A percentile compares a stretch with the other conserved stretches of the same genome.
These are phyloP conservation scores for Neoitamus cyanurus DNA, from an alignment of 2,888 invertebrate species.

Conservation along the genomic window DNA sequence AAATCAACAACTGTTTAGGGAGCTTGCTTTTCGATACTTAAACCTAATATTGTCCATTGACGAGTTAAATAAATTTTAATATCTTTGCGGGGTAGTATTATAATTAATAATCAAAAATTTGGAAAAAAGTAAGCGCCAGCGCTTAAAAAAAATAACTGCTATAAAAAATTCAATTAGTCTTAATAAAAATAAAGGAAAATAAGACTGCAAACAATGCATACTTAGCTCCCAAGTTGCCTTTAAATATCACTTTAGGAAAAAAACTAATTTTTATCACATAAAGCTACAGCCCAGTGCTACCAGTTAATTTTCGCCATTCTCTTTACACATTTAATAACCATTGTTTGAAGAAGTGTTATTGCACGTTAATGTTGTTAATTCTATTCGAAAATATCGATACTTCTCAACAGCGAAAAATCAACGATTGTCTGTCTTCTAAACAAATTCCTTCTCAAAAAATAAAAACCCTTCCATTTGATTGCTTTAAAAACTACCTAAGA, in stretches of 20 bases:
- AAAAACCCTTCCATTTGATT: not conserved
- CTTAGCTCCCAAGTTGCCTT: conserved; percentile 24
- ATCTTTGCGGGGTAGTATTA: not conserved
- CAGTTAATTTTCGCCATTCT: conserved; percentile 1
- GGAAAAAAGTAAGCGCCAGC: not conserved
- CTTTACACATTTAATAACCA: conserved; percentile 14
- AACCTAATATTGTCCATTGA: not conserved
- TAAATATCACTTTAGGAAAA: conserved; percentile 26
- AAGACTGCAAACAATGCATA: not conserved
- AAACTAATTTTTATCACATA: conserved; percentile 24
- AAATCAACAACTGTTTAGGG: too few species aligned
- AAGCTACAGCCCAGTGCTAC: conserved; percentile 38
- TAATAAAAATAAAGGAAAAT: not conserved
- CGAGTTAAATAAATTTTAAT: not conserved
- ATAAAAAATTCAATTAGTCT: not conserved
- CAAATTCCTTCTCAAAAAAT: not conserved
- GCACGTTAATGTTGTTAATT: conserved; percentile 45
- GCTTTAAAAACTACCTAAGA: conserved; percentile 56
- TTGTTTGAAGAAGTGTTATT: conserved; percentile 40
- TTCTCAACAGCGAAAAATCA: not conserved
- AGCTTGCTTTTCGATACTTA: not conserved
- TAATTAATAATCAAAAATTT: not conserved
- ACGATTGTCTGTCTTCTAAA: not conserved
- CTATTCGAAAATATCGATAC: conserved; percentile 38
- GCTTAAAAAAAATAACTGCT: not conserved